phyloP scores from a whole-genome alignment of 1,140 invertebrate genomes.

The Bombus soroeensis region DNA sequence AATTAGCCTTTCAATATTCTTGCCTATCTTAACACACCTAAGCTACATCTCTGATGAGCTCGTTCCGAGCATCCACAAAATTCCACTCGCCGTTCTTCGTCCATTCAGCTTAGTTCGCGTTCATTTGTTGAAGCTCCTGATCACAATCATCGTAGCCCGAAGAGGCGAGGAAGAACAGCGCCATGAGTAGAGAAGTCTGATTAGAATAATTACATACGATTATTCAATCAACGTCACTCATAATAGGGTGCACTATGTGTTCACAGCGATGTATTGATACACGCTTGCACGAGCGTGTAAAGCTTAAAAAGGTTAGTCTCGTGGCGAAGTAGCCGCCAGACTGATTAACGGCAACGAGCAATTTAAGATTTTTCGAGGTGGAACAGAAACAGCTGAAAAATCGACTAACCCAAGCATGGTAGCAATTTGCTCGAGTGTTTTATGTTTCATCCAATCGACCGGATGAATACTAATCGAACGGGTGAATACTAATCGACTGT shows the following conservation, averaged over 20 bases:
- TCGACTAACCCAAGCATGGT: constrained; percentile 2
- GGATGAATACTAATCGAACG: constrained; percentile 29
- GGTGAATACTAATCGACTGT: constrained; percentile 29
- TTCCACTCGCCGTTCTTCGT: background rate
- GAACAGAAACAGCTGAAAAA: constrained; percentile 16
- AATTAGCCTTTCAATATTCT: background rate
- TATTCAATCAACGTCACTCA: constrained; percentile 45
- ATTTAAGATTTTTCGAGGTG: constrained; percentile 34
- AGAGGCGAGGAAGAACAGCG: background rate
- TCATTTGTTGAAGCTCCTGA: background rate
- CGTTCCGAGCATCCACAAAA: background rate
- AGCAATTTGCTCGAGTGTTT: constrained; percentile 35
- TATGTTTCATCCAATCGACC: constrained; percentile 25
- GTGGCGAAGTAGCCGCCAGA: background rate
- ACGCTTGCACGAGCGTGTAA: constrained; percentile 12
- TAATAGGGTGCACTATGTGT: constrained; percentile 16
- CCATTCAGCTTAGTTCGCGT: background rate
- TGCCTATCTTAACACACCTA: background rate
- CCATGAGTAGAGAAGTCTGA: background rate
- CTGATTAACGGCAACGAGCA: constrained; percentile 32
- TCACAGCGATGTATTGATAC: background rate
- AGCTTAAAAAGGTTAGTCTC: constrained; percentile 9
- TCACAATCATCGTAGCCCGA: background rate
- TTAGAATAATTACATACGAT: constrained; percentile 40
- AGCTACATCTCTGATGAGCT: background rate